These are phyloP conservation scores for Nannoperca australis DNA, from an alignment of 2,797 vertebrate genomes.

Conservation along the genomic window DNA sequence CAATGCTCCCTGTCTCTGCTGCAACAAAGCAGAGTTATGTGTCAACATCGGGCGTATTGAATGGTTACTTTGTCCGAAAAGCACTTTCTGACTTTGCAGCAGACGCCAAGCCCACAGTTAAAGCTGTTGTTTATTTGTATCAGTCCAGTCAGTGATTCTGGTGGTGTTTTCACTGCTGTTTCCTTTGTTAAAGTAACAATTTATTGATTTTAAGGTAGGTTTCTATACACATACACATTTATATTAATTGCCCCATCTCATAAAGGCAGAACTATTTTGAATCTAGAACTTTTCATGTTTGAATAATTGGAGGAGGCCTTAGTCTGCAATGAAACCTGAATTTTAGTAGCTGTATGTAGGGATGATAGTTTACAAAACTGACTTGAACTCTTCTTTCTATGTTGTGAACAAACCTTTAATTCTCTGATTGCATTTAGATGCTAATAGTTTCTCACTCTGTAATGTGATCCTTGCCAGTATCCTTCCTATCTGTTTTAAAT, in stretches of 20 bases:
- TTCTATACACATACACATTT: neutral
- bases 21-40: constrained; percentile 43
- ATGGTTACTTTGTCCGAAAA: constrained; percentile 25
- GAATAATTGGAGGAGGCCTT: neutral
- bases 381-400: neutral
- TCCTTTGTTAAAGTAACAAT: constrained; percentile 5
- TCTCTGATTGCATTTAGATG: constrained; percentile 48
- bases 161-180: neutral
- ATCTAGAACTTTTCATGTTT: neutral
- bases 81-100: constrained; percentile 36
- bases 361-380: neutral
- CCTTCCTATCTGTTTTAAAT: constrained; percentile 51
- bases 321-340: neutral
- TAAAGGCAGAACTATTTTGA: neutral
- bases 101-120: constrained; percentile 6
- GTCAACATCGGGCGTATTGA: constrained; percentile 15
- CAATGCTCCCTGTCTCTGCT: constrained; percentile 48
- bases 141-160: neutral
- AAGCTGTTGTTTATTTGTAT: constrained; percentile 27
- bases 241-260: neutral
- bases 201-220: constrained; percentile 1
- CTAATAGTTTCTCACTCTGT: constrained; percentile 43
- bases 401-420: constrained; percentile 7
- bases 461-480: constrained; percentile 24
- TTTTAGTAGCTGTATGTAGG: neutral